These are phyloP conservation scores for Ephestia elutella DNA, from an alignment of 1,140 invertebrate species.

Conservation along the genomic window DNA sequence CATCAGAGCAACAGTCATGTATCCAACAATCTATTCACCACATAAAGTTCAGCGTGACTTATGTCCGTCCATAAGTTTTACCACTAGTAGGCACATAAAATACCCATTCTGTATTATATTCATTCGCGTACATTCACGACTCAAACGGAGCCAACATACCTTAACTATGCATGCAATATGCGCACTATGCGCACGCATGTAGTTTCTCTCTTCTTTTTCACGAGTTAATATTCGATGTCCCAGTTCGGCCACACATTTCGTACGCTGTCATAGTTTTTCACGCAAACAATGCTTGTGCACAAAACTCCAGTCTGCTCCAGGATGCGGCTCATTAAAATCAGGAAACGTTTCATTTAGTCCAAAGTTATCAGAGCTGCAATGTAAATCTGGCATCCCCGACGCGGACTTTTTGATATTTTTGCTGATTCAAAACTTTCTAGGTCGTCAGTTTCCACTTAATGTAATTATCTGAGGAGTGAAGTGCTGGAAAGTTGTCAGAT, in stretches of 20 bases:
- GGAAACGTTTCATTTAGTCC: neutral
- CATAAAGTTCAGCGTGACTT: too few relatives aligned
- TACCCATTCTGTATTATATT: too few relatives aligned
- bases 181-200: neutral
- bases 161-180: neutral
- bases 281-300: neutral
- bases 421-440: neutral
- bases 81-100: too few relatives aligned
- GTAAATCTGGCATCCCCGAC: neutral
- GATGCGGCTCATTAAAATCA: conserved; percentile 2
- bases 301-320: neutral
- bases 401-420: neutral
- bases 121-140: too few relatives aligned
- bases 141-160: too few relatives aligned
- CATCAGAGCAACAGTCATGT: too few relatives aligned
- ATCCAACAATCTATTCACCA: too few relatives aligned
- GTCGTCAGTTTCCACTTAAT: neutral
- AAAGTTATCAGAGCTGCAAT: neutral
- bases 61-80: too few relatives aligned
- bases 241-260: neutral
- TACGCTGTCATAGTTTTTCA: neutral
- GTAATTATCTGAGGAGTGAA: neutral
- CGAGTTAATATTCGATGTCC: neutral
- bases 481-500: neutral
- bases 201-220: neutral